Conservation (phyloP, 2,888 invertebrate genomes). For the Theristus sp. region DNA sequence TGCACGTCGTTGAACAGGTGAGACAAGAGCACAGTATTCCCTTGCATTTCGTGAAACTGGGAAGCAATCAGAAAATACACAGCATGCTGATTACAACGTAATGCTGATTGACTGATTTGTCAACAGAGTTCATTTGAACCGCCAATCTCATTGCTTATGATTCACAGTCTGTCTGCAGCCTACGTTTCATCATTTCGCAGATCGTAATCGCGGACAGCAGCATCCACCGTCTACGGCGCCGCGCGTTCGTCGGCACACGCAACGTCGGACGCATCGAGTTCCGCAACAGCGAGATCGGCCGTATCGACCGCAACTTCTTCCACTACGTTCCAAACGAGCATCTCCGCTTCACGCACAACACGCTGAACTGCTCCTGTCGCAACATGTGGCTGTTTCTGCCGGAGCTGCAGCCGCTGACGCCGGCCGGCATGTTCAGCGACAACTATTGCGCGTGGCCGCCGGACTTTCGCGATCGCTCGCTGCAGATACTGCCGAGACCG, state of each 20-base stretch:
- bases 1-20: not conserved
- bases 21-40: too few relatives aligned
- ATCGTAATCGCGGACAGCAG: not conserved
- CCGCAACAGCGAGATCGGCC: not conserved
- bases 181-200: too few relatives aligned
- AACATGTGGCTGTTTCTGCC: not conserved
- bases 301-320: not conserved
- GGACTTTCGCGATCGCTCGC: not conserved
- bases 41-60: too few relatives aligned
- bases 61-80: too few relatives aligned
- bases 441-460: not conserved
- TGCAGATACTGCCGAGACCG: not conserved
- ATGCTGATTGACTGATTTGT: too few relatives aligned
- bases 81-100: too few relatives aligned
- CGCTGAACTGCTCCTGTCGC: not conserved
- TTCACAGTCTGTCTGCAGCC: too few relatives aligned
- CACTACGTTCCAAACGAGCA: not conserved
- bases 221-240: not conserved
- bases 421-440: not conserved
- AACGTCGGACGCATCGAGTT: not conserved
- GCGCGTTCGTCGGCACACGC: not conserved
- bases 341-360: not conserved
- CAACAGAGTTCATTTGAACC: too few relatives aligned
- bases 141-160: too few relatives aligned
- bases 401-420: not conserved